Conservation (phyloP, 2,113 vertebrate species). For the Onychostruthus taczanowskii region DNA sequence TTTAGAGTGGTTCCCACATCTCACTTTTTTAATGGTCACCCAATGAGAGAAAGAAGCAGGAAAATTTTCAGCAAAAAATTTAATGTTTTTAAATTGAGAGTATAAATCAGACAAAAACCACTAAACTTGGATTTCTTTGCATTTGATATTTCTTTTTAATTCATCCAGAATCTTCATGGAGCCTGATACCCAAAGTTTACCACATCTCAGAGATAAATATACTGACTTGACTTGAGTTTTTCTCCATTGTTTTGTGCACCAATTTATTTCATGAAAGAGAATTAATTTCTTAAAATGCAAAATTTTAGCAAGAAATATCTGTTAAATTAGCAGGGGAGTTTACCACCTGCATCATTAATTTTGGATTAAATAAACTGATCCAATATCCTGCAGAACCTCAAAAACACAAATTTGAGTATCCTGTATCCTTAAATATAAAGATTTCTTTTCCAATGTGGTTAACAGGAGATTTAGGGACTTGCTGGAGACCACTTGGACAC, state of each 20-base stretch:
- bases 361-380: neutral
- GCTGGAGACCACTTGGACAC: neutral
- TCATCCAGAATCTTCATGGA: neutral
- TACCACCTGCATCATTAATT: neutral
- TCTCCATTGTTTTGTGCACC: neutral
- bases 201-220: neutral
- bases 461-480: neutral
- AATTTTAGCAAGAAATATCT: neutral
- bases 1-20: neutral
- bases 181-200: neutral
- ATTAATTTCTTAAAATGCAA: neutral
- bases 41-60: neutral
- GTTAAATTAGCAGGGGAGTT: neutral
- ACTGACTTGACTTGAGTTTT: fast-evolving
- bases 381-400: neutral
- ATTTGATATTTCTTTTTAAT: neutral
- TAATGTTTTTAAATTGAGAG: neutral
- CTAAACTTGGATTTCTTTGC: neutral
- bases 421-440: neutral
- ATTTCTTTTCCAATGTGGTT: neutral
- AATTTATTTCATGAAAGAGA: neutral
- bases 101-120: neutral
- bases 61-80: neutral
- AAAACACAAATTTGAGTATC: neutral
- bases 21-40: neutral